Percentiles rank a stretch among this genome's conserved stretches.
Evolutionary conservation across 2,113 vertebrate genomes (phyloP).

Genomic region (Silurus meridionalis): DNA sequence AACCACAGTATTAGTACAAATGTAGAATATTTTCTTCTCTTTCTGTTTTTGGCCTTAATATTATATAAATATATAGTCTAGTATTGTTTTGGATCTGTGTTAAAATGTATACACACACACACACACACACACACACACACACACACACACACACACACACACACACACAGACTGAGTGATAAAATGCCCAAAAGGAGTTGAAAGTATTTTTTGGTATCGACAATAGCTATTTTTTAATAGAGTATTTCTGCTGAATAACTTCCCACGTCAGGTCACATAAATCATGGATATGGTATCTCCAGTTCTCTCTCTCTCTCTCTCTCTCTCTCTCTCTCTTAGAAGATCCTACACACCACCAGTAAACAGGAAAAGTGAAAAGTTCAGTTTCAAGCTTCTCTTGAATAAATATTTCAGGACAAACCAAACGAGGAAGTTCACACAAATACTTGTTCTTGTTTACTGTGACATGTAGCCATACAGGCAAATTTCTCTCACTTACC

Average conservation of each 20-base stretch:
- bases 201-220: neutral
- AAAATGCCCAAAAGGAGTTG: neutral
- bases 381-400: neutral
- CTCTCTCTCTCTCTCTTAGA: neutral
- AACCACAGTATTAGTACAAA: neutral
- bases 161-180: neutral
- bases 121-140: neutral
- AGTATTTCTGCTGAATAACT: neutral
- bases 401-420: neutral
- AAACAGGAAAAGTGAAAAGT: neutral
- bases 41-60: neutral
- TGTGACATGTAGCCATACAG: neutral
- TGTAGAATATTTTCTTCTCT: neutral
- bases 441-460: neutral
- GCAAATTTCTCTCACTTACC: neutral
- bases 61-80: no score
- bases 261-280: conserved; percentile 7
- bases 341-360: neutral
- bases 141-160: neutral
- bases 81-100: neutral
- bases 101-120: neutral
- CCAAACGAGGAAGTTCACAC: neutral
- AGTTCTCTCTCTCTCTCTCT: neutral
- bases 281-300: neutral
- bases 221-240: neutral